A percentile compares a stretch with the other conserved stretches of the same genome.
Conservation (phyloP, 2,888 invertebrate genomes). For the Heterodera filipjevi region DNA sequence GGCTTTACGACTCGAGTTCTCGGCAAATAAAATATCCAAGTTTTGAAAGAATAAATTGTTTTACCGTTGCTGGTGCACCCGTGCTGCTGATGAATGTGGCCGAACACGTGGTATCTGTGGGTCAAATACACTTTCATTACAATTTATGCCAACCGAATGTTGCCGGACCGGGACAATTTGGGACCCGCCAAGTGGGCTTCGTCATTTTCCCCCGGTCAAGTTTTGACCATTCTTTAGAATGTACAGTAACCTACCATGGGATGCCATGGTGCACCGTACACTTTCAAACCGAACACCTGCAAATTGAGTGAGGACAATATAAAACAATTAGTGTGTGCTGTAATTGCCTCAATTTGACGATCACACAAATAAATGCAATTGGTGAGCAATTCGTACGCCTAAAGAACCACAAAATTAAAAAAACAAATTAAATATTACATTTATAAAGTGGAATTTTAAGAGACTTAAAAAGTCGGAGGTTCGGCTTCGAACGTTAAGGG, state of each 20-base stretch:
- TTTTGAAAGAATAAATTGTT: background rate
- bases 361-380: conserved; percentile 63
- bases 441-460: no score
- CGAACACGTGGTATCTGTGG: conserved; percentile 79
- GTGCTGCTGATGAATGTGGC: conserved; percentile 84
- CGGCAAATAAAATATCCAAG: no score
- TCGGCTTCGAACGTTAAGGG: no score
- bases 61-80: conserved; percentile 81
- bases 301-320: conserved; percentile 24
- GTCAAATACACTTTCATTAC: background rate
- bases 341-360: conserved; percentile 52
- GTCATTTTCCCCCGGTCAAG: no score
- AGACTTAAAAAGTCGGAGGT: no score
- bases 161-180: no score
- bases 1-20: no score
- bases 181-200: no score
- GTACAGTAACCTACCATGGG: conserved; percentile 47
- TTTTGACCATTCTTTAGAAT: no score
- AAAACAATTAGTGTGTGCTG: background rate
- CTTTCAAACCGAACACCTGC: conserved; percentile 59
- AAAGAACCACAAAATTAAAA: background rate
- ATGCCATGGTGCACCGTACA: conserved; percentile 65
- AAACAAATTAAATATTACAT: background rate
- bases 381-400: conserved; percentile 60
- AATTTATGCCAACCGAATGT: no score